Evolutionary conservation across 2,797 vertebrate species (phyloP), one percentile per base, ranked within the genome.

Genomic region (Coracias cyanogaster): DNA sequence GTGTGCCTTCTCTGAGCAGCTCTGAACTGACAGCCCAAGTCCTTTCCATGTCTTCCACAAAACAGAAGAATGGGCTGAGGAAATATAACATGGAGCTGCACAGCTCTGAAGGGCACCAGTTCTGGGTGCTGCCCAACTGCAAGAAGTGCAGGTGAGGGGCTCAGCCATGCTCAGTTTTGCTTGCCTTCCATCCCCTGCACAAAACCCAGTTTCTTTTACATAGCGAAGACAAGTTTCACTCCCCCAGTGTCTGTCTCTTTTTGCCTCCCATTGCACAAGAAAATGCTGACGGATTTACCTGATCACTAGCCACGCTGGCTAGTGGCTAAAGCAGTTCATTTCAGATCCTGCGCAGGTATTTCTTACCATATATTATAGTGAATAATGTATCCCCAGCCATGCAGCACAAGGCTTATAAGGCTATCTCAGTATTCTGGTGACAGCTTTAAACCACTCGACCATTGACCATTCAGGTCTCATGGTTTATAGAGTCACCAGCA

Each of bases 401-500:
- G 96, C 96, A 96, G 96, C 94, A 93, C 95, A 92, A 93, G 93
- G 96, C 96, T 96, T 96, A 97, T 96, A 97, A 95, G 96, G 96
- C 96, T 94, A 95, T 96, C 96, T 97, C 96, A 96, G 96, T 96
- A 96, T 96, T 97, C 96, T 96, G 96, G 96, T 96, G 96, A 96
- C 96, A 97, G 96, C 96, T 96, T 97, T 97, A 97, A 97, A 97
- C 96, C 96, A 97, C 95, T 97, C 96, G 96, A 97, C 96, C 96
- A 97, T 96, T 96, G 96, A 97, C 96, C 96, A 97, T 96, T 97
- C 96, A 95, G 96, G 96, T 96, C 96, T 97, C 96, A 97, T 97
- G 96, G 95, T 96, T 97, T 97, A 96, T 97, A 97, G 96, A 97
- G 96, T 96, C 96, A 97, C 96, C 96, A 96, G 96, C 92, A 97